phyloP scores from a whole-genome alignment of 1,140 invertebrate species.

The Eupristina koningsbergeri region DNA sequence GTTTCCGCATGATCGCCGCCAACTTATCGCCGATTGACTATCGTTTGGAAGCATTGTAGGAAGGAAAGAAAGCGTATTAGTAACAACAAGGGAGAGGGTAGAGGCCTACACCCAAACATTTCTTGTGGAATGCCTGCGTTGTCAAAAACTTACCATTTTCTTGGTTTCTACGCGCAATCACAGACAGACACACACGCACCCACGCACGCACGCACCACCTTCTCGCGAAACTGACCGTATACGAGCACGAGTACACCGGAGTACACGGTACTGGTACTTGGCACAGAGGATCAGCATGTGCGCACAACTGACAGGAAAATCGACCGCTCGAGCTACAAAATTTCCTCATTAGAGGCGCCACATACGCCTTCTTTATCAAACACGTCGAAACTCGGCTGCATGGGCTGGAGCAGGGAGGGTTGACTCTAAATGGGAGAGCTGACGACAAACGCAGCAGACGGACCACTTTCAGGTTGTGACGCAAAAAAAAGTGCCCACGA shows the following conservation, averaged over 20 bases:
- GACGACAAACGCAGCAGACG: no score
- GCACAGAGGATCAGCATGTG: not conserved
- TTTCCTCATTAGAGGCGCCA: not conserved
- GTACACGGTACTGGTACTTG: not conserved
- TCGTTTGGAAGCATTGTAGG: no score
- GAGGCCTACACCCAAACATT: not conserved
- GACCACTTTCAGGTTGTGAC: no score
- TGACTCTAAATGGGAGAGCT: no score
- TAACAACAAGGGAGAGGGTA: not conserved
- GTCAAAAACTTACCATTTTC: constrained; percentile 23
- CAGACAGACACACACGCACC: not conserved
- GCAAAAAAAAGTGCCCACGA: no score
- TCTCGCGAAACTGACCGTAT: constrained; percentile 58
- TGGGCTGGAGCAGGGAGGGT: no score
- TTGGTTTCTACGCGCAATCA: not conserved
- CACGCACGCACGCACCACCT: not conserved
- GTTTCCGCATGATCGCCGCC: constrained; percentile 81
- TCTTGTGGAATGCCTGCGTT: not conserved
- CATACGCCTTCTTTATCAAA: not conserved
- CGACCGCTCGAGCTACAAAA: not conserved
- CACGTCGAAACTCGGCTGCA: not conserved
- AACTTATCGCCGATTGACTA: constrained; percentile 87
- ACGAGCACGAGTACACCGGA: no score
- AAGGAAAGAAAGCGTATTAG: not conserved
- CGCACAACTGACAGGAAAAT: constrained; percentile 16